A percentile compares a stretch with the other conserved stretches of the same genome.
These are phyloP conservation scores for Eristalis pertinax DNA, from an alignment of 2,888 invertebrate genomes.

Conservation along the genomic window DNA sequence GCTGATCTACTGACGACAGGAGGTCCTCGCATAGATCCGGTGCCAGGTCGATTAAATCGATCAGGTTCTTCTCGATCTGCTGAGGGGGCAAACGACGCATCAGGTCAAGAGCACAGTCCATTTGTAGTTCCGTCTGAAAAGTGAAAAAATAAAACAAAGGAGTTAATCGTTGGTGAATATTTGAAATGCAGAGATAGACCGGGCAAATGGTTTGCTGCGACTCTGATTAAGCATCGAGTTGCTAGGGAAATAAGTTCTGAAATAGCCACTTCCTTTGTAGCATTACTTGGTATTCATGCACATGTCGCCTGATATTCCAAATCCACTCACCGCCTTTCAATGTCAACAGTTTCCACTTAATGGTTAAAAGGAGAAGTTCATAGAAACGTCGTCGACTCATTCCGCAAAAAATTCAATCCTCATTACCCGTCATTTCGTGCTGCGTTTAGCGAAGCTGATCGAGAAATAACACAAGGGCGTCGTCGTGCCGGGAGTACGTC, in stretches of 20 bases:
- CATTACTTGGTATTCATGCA: no score
- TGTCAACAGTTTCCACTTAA: no score
- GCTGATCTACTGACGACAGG: slow-evolving; percentile 98
- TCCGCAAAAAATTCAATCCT: no score
- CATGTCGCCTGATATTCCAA: no score
- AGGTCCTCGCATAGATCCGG: slow-evolving; percentile 98
- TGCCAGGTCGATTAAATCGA: slow-evolving; percentile 98
- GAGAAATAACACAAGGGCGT: not conserved
- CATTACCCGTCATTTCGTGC: not conserved
- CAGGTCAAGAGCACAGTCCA: slow-evolving; percentile 99
- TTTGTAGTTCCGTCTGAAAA: slow-evolving; percentile 94
- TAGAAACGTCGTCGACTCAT: no score
- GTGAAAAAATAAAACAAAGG: not conserved
- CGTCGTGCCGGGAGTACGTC: not conserved
- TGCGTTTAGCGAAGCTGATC: not conserved
- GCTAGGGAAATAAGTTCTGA: no score
- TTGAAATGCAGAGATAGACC: not conserved
- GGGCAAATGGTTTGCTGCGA: no score
- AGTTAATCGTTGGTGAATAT: not conserved
- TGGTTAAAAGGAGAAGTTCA: no score
- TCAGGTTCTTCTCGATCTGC: slow-evolving; percentile 98
- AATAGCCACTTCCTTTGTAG: no score
- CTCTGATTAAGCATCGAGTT: no score
- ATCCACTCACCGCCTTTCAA: no score
- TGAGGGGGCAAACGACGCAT: slow-evolving; percentile 99